Percentiles rank a stretch among this genome's conserved stretches.
Conservation (phyloP, 2,797 vertebrate genomes). For the Cyprinella venusta region DNA sequence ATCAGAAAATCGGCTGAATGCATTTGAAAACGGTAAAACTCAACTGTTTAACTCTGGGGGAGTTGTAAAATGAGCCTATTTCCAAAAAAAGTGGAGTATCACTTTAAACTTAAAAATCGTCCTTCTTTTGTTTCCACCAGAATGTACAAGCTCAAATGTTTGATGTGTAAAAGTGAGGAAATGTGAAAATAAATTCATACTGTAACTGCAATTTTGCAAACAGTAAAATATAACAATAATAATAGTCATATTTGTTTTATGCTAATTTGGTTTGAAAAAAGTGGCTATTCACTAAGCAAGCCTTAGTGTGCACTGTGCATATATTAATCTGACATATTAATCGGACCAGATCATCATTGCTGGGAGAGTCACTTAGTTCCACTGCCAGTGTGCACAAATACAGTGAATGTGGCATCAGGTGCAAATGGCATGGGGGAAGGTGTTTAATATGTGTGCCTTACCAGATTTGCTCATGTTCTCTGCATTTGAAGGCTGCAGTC, state of each 20-base stretch:
- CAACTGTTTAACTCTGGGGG: too few relatives aligned
- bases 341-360: neutral
- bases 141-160: neutral
- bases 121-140: too few relatives aligned
- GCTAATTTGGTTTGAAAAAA: neutral
- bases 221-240: neutral
- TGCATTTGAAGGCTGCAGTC: conserved; percentile 39
- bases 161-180: neutral
- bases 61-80: too few relatives aligned
- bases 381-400: neutral
- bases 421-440: conserved; percentile 48
- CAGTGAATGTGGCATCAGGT: conserved; percentile 25
- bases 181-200: neutral
- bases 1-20: too few relatives aligned
- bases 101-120: neutral
- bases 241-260: neutral
- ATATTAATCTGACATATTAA: neutral
- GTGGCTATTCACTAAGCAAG: neutral
- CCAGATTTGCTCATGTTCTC: conserved; percentile 57
- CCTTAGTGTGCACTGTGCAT: neutral
- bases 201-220: neutral
- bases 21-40: too few relatives aligned
- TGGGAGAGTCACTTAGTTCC: neutral
- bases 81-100: too few relatives aligned
- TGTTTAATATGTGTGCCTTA: conserved; percentile 55